A percentile compares a stretch with the other conserved stretches of the same genome.
These are phyloP conservation scores for Anas capensis DNA, from an alignment of 2,797 vertebrate species.

Conservation along the genomic window DNA sequence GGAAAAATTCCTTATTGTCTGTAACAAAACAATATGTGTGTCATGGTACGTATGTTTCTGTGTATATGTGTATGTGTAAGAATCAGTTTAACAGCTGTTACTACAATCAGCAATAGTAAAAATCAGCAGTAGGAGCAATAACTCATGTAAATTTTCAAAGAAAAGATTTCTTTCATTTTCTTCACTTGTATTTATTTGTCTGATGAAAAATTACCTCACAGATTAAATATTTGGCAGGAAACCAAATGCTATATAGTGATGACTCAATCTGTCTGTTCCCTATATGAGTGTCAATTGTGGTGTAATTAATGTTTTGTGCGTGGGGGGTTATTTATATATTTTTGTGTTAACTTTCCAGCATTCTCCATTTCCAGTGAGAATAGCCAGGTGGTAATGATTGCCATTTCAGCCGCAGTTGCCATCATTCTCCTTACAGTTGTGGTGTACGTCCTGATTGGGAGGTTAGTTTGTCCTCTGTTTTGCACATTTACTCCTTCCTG, in stretches of 20 bases:
- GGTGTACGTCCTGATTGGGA: conserved; percentile 93
- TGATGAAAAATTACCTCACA: not conserved
- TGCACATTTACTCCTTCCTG: not conserved
- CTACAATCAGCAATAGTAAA: not conserved
- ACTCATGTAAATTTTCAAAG: not conserved
- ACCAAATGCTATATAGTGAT: not conserved
- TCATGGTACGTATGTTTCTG: not conserved
- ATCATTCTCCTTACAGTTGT: conserved; percentile 94
- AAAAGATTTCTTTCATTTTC: not conserved
- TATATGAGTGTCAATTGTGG: not conserved
- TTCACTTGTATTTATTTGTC: not conserved
- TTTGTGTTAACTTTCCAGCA: conserved; percentile 80
- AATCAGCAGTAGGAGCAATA: not conserved
- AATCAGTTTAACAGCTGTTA: not conserved
- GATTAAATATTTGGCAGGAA: not conserved
- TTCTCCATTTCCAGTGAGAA: conserved; percentile 98
- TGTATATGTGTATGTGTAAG: not conserved
- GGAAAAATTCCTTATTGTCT: not conserved
- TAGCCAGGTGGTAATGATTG: conserved; percentile 95
- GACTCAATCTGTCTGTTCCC: not conserved
- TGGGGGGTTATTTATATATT: not conserved
- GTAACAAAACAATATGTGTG: not conserved
- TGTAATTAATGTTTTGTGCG: not conserved
- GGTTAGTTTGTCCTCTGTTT: conserved; percentile 80
- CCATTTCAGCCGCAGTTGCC: conserved; percentile 92